phyloP scores from a whole-genome alignment of 2,113 vertebrate genomes.

The Sturnus vulgaris region DNA sequence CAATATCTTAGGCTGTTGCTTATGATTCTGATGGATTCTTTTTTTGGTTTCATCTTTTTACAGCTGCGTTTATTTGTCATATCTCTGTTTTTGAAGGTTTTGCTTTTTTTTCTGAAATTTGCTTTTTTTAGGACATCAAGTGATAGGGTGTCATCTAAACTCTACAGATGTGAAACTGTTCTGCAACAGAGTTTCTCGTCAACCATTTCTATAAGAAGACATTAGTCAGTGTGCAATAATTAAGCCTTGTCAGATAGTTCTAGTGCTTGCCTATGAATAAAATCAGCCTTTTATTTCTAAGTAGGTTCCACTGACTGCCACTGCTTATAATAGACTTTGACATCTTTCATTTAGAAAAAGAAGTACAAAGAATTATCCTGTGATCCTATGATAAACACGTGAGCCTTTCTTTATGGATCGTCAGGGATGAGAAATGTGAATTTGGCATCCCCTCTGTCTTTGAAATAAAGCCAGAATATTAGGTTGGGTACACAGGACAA shows the following conservation, averaged over 20 bases:
- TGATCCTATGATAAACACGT: constrained; percentile 52
- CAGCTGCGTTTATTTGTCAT: background rate
- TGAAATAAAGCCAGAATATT: constrained; percentile 13
- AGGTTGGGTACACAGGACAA: constrained; percentile 5
- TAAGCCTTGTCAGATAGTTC: background rate
- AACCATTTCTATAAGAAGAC: background rate
- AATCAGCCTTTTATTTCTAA: background rate
- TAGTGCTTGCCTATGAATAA: constrained; percentile 4
- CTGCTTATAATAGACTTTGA: constrained; percentile 41
- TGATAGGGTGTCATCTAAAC: background rate
- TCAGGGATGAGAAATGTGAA: constrained; percentile 49
- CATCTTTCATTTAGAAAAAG: constrained; percentile 47
- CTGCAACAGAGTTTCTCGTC: background rate
- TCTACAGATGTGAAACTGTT: background rate
- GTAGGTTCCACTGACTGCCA: background rate
- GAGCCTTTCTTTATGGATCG: constrained; percentile 40
- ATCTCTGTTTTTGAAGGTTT: background rate
- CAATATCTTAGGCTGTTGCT: background rate
- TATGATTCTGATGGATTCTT: background rate
- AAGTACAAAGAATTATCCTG: constrained; percentile 41
- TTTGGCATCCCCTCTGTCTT: constrained; percentile 6
- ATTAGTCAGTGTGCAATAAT: background rate
- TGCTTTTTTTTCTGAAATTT: background rate
- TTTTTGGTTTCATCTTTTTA: background rate
- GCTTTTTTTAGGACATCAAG: background rate